Conservation (phyloP, 2,113 vertebrate genomes). For the Trichechus manatus region DNA sequence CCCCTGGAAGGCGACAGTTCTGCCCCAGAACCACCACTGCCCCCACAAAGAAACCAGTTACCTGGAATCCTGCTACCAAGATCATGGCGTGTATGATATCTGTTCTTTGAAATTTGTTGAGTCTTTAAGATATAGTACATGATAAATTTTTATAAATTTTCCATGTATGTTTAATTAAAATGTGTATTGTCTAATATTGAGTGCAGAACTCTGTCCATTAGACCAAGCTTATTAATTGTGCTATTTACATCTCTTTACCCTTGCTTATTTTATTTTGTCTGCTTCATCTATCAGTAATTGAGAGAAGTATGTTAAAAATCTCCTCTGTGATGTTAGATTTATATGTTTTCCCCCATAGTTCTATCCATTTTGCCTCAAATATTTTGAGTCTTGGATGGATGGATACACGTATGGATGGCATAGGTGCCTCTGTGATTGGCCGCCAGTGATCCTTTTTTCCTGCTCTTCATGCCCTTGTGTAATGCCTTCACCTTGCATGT, state of each 20-base stretch:
- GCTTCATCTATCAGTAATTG: not conserved
- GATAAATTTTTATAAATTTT: not conserved
- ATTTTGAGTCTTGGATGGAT: not conserved
- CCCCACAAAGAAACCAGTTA: not conserved
- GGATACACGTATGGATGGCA: not conserved
- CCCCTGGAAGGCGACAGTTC: not conserved
- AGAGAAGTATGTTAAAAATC: constrained; percentile 5
- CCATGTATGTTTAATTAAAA: constrained; percentile 32
- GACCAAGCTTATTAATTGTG: not conserved
- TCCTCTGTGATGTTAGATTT: not conserved
- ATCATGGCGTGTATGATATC: not conserved
- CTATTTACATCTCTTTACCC: not conserved
- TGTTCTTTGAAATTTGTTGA: constrained; percentile 1
- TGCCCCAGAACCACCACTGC: not conserved
- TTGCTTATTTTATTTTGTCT: constrained; percentile 8
- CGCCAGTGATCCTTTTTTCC: not conserved
- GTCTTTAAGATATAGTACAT: not conserved
- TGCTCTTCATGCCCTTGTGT: not conserved
- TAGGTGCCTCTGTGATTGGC: not conserved
- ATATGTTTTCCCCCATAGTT: not conserved
- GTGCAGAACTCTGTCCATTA: not conserved
- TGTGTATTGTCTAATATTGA: not conserved
- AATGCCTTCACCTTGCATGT: not conserved
- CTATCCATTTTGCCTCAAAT: not conserved
- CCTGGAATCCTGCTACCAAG: not conserved